Evolutionary conservation across 2,888 invertebrate genomes (phyloP).

Genomic region (Tortricodes alternella): DNA sequence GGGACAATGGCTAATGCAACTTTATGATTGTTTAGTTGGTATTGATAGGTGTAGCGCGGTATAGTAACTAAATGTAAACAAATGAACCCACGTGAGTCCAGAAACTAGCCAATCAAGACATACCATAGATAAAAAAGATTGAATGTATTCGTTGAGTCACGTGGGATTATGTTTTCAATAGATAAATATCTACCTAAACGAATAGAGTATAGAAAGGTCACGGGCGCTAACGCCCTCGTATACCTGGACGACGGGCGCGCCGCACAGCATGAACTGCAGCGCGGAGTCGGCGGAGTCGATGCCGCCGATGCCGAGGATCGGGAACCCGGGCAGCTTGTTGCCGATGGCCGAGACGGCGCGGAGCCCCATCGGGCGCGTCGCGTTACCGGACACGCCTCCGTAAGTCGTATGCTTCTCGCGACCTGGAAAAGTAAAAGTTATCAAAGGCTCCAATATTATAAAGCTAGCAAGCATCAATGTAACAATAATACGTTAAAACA

Average conservation of each 20-base stretch:
- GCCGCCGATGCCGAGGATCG: conserved; percentile 98
- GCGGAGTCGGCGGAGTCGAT: conserved; percentile 98
- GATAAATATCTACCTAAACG: no score
- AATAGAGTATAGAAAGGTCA: no score
- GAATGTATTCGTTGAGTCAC: no score
- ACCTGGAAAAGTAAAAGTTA: no score
- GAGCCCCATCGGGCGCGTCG: conserved; percentile 96
- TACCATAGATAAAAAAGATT: no score
- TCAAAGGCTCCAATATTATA: not conserved
- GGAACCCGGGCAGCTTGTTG: conserved; percentile 91
- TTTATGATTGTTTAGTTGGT: no score
- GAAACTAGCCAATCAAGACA: no score
- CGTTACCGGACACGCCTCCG: conserved; percentile 97
- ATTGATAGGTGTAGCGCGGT: no score
- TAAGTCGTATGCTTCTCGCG: conserved; percentile 92
- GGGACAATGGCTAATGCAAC: no score
- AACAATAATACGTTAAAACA: not conserved
- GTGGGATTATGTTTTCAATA: no score
- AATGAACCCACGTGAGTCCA: no score
- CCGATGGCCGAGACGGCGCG: conserved; percentile 95
- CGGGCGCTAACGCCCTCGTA: not conserved
- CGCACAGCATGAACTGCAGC: conserved; percentile 96
- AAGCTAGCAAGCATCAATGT: not conserved
- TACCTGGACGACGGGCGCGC: conserved; percentile 95
- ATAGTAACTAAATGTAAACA: no score